Base-by-base conservation (phyloP, 2,113 vertebrate species). In the Dascyllus trimaculatus region DNA sequence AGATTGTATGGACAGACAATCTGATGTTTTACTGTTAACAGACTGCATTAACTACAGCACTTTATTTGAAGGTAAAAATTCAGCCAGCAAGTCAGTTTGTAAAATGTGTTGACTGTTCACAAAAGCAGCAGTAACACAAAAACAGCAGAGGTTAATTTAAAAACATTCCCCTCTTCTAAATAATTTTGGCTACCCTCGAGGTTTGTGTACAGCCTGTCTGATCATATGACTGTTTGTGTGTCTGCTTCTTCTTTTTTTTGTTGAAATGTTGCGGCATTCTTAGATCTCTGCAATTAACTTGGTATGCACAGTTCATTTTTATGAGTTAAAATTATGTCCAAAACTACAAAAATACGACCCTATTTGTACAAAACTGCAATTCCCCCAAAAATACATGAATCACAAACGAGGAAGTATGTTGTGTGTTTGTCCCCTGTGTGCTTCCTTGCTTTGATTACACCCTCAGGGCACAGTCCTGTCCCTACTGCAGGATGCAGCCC, bases 391-490 rank as follows among this genome's bases (percentile, higher is more conserved):
- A 77, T 65, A 63, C 64, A 70, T 71, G 46, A 75, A 80, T 80
- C 65, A 68, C 63, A 85, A 72, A 49, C 59, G 67, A 82, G 85
- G 79, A 83, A 79, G 69, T 51, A n/a, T 51, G 8, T 56, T 35
- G 32, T 75, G 79, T 90, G 82, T 92, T 93, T 90, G 91, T 90
- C 75, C 82, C 71, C 35, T 81, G 67, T 82, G 84, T 67, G 86
- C 74, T 92, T 93, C 90, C 93, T 87, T 78, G 91, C 84, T 88
- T 81, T 93, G 94, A 94, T 93, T 93, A 90, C 79, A 92, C 89
- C 91, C 91, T 82, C 4, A 88, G 85, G 92, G 83, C 69, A 62
- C 64, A 68, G 79, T 89, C 89, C 86, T 82, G 88, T 91, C 92
- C 81, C 87, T 60, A 53, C 82, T 85, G 87, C 90, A 93, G 92